Percentiles rank a stretch among this genome's conserved stretches.
These are phyloP conservation scores for Dipus sagitta DNA, from an alignment of 2,797 vertebrate species.

Conservation along the genomic window DNA sequence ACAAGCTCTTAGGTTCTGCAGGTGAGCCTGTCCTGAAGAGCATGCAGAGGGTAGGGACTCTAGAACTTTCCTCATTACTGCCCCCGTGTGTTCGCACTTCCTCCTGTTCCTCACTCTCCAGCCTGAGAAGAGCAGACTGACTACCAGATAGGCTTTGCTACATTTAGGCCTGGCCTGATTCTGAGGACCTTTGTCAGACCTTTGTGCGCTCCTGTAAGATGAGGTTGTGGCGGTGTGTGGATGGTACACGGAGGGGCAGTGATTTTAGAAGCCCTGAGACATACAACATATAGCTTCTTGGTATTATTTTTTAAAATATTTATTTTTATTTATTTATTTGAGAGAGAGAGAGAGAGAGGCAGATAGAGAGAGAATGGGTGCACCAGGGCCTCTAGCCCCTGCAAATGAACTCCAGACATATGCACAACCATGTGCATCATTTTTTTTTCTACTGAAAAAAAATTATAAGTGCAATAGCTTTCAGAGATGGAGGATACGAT, in stretches of 20 bases:
- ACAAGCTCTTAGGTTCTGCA: not conserved
- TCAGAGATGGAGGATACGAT: not conserved
- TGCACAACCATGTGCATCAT: too few relatives aligned
- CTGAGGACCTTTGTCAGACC: not conserved
- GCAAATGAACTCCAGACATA: too few relatives aligned
- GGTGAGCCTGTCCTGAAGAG: not conserved
- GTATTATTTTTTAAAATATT: not conserved
- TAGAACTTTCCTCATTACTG: too few relatives aligned
- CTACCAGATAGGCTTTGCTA: not conserved
- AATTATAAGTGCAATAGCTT: slow-evolving; percentile 42
- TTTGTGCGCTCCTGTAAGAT: slow-evolving; percentile 19
- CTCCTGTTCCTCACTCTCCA: not conserved
- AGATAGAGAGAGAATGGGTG: too few relatives aligned
- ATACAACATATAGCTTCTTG: not conserved
- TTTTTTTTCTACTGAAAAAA: not conserved
- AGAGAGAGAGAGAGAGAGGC: too few relatives aligned
- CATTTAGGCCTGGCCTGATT: not conserved
- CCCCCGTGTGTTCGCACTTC: rapidly evolving
- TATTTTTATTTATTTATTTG: too few relatives aligned
- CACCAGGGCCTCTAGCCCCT: too few relatives aligned
- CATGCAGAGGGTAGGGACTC: not conserved
- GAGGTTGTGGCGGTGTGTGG: not conserved
- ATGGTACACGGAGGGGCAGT: not conserved
- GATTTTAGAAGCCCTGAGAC: not conserved
- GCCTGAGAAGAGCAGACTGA: rapidly evolving